These are phyloP conservation scores for Hypena proboscidalis DNA, from an alignment of 2,888 invertebrate species.

Conservation along the genomic window DNA sequence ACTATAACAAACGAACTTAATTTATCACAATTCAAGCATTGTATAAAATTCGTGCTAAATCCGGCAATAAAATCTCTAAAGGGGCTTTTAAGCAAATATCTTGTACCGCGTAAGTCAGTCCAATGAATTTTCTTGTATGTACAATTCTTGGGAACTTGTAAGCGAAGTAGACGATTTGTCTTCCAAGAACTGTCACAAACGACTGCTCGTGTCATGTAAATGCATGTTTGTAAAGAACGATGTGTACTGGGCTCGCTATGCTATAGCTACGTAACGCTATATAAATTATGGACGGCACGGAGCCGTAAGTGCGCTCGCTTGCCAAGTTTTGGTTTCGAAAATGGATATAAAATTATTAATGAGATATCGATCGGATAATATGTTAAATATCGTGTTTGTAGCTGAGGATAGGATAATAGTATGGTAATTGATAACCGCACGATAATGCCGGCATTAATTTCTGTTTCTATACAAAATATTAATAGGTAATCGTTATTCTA, in stretches of 20 bases:
- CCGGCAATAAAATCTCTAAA: slow-evolving; percentile 32
- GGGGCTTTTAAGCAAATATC: slow-evolving; percentile 38
- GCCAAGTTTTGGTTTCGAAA: slow-evolving; percentile 6
- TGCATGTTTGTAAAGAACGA: slow-evolving; percentile 34
- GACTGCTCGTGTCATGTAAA: slow-evolving; percentile 54
- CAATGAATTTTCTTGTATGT: slow-evolving; percentile 35
- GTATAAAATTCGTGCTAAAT: slow-evolving; percentile 32
- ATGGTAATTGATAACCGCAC: no score
- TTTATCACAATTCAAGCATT: slow-evolving; percentile 19
- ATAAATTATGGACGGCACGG: slow-evolving; percentile 11
- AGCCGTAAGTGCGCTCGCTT: slow-evolving; percentile 10
- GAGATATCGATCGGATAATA: slow-evolving; percentile 7
- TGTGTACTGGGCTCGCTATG: slow-evolving; percentile 24
- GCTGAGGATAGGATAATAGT: no score
- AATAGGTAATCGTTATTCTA: no score
- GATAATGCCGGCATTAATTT: no score
- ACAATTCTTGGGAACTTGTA: slow-evolving; percentile 47
- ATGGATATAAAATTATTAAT: slow-evolving; percentile 14
- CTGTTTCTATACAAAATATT: no score
- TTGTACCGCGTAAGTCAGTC: slow-evolving; percentile 32
- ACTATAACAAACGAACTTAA: slow-evolving; percentile 8
- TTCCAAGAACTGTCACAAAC: slow-evolving; percentile 54
- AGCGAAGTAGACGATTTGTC: slow-evolving; percentile 57
- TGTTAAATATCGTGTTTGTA: no score
- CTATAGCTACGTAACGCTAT: slow-evolving; percentile 15